Evolutionary conservation across 1,140 invertebrate genomes (phyloP).

Genomic region (Galleria mellonella): DNA sequence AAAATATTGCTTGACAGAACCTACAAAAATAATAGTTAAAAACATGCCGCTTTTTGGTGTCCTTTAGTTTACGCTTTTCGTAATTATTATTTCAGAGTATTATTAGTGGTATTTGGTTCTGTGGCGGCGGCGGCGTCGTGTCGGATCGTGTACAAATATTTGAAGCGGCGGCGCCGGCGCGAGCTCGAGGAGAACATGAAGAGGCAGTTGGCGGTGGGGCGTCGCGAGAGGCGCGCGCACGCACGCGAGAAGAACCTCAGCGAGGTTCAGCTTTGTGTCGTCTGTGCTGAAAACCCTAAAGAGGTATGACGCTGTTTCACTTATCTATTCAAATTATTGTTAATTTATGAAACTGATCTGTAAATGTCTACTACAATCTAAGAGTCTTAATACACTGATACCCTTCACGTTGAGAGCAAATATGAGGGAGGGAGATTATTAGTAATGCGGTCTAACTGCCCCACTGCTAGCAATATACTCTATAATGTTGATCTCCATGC

Average conservation of each 20-base stretch:
- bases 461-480: too few species aligned
- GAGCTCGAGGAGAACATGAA: constrained; percentile 76
- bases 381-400: too few species aligned
- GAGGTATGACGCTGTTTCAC: constrained; percentile 67
- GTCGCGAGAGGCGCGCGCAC: constrained; percentile 77
- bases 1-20: too few species aligned
- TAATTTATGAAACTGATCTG: too few species aligned
- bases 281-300: constrained; percentile 84
- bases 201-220: constrained; percentile 76
- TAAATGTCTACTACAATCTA: too few species aligned
- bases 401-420: too few species aligned
- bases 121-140: constrained; percentile 79
- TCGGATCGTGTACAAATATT: constrained; percentile 78
- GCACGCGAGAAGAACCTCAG: constrained; percentile 77
- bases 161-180: constrained; percentile 74
- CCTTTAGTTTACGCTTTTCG: too few species aligned
- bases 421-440: too few species aligned
- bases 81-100: constrained; percentile 61
- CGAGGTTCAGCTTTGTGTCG: constrained; percentile 83
- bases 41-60: too few species aligned
- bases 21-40: too few species aligned
- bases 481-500: too few species aligned
- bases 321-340: neutral
- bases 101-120: constrained; percentile 79
- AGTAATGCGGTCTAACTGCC: too few species aligned